Conservation (phyloP, 2,888 invertebrate genomes). For the Patella ulyssiponensis region DNA sequence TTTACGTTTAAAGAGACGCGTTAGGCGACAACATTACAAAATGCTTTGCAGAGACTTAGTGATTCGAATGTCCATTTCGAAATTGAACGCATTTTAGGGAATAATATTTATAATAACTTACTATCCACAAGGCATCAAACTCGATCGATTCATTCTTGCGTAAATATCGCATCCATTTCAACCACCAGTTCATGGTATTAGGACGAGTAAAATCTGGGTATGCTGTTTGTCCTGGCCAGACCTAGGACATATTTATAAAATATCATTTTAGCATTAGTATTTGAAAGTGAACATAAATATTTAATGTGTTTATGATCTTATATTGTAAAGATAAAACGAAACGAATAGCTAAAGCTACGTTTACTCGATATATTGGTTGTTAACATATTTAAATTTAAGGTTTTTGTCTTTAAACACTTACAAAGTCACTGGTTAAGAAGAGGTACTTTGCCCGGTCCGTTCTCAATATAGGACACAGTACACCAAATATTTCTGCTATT, state of each 20-base stretch:
- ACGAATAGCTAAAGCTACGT: no score
- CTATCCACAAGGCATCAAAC: constrained; percentile 90
- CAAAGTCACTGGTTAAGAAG: background rate
- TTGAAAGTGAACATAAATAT: no score
- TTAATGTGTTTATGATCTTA: no score
- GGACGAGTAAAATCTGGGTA: constrained; percentile 89
- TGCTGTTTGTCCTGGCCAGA: constrained; percentile 70
- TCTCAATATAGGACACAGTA: no score
- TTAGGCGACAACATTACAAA: no score
- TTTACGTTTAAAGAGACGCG: no score
- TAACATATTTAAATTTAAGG: background rate
- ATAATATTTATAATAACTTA: constrained; percentile 39
- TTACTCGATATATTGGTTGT: background rate
- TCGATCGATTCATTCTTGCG: constrained; percentile 64
- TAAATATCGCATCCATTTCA: constrained; percentile 79
- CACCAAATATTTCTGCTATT: no score
- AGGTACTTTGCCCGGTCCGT: no score
- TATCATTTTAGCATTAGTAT: no score
- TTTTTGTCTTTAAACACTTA: background rate
- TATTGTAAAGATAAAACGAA: no score
- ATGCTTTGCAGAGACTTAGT: no score
- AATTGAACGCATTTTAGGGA: constrained; percentile 63
- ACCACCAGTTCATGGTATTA: constrained; percentile 81
- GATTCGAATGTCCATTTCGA: no score
- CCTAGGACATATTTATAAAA: constrained; percentile 73